These are phyloP conservation scores for Melanotaenia boesemani DNA, from an alignment of 2,797 vertebrate species.

Conservation along the genomic window DNA sequence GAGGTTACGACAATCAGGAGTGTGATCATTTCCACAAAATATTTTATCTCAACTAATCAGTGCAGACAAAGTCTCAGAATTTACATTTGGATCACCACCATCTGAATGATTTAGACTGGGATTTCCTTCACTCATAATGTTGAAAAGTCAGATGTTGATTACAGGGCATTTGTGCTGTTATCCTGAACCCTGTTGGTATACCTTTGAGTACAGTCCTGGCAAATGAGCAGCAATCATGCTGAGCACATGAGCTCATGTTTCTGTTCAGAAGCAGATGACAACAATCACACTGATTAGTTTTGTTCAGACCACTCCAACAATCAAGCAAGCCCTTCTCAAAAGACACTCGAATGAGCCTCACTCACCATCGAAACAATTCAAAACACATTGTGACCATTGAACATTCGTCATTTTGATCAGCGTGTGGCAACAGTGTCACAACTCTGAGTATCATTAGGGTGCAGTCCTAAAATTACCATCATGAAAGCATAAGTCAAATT, in stretches of 20 bases:
- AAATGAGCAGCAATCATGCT: slow-evolving; percentile 71
- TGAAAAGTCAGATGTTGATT: slow-evolving; percentile 56
- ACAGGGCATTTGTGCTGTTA: slow-evolving; percentile 48
- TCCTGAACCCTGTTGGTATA: slow-evolving; percentile 56
- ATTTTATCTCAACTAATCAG: slow-evolving; percentile 41
- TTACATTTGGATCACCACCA: slow-evolving; percentile 29
- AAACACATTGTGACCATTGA: slow-evolving; percentile 56
- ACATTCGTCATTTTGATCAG: slow-evolving; percentile 55
- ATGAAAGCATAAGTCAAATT: slow-evolving; percentile 39
- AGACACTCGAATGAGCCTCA: slow-evolving; percentile 56
- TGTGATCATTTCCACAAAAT: slow-evolving; percentile 32
- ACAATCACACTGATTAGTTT: slow-evolving; percentile 80
- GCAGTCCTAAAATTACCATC: slow-evolving; percentile 55
- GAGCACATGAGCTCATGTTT: slow-evolving; percentile 62
- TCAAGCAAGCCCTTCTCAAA: slow-evolving; percentile 71
- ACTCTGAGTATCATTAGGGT: slow-evolving; percentile 54
- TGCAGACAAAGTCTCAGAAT: slow-evolving; percentile 18
- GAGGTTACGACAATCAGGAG: slow-evolving; percentile 23
- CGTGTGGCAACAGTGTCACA: slow-evolving; percentile 50
- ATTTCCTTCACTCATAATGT: slow-evolving; percentile 32
- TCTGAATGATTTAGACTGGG: slow-evolving; percentile 38
- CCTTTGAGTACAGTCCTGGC: slow-evolving; percentile 52
- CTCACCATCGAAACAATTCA: slow-evolving; percentile 51
- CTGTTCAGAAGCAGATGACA: slow-evolving; percentile 72
- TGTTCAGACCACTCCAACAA: slow-evolving; percentile 77